These are phyloP conservation scores for Merodon equestris DNA, from an alignment of 2,888 invertebrate species.

Conservation along the genomic window DNA sequence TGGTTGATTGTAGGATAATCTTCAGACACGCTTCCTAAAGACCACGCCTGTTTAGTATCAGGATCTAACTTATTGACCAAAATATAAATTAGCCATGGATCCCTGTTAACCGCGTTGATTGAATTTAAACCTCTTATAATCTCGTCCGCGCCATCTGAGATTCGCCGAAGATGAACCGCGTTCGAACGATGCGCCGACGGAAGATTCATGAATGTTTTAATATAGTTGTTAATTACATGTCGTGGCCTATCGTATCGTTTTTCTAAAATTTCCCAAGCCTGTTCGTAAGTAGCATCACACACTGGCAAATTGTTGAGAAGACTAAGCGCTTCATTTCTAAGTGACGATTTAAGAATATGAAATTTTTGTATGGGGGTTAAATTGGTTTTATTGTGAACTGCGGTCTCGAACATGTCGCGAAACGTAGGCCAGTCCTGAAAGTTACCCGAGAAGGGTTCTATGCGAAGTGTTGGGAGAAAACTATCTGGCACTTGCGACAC, in stretches of 20 bases:
- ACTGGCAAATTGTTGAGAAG: too few species aligned
- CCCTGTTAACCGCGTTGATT: too few species aligned
- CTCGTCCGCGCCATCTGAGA: too few species aligned
- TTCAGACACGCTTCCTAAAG: too few species aligned
- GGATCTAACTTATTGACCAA: too few species aligned
- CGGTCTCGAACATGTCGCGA: neutral
- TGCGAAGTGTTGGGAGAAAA: neutral
- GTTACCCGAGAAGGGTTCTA: neutral
- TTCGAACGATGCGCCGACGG: neutral
- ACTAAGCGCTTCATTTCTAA: neutral
- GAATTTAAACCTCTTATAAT: too few species aligned
- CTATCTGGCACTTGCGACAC: neutral
- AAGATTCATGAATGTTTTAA: neutral
- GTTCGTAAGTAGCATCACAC: neutral
- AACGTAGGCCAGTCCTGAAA: neutral
- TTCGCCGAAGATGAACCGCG: too few species aligned
- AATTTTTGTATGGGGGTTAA: neutral
- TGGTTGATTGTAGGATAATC: too few species aligned
- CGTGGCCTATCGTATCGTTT: neutral
- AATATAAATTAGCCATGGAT: too few species aligned
- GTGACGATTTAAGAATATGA: neutral
- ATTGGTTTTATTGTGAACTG: neutral
- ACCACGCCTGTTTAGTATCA: too few species aligned
- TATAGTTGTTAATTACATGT: neutral
- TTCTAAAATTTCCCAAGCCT: too few species aligned